Evolutionary conservation across 2,113 vertebrate species (phyloP).

Genomic region (Chionis minor): DNA sequence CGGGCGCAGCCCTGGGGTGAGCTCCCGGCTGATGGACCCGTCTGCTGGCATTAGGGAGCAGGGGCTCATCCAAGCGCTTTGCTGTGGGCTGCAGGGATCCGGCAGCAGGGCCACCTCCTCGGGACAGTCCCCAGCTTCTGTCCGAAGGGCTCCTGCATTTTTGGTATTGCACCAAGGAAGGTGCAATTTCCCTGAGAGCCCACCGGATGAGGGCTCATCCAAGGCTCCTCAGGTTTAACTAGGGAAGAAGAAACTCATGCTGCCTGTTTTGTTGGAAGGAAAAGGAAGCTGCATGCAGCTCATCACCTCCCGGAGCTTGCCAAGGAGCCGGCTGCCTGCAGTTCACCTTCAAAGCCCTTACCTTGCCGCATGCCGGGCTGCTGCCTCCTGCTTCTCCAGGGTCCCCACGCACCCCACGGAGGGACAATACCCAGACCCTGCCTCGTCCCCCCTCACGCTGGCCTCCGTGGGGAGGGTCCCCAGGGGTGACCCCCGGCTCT

Average conservation of each 20-base stretch:
- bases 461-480: neutral
- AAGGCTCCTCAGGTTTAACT: neutral
- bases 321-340: neutral
- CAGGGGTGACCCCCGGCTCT: neutral
- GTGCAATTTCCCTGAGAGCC: neutral
- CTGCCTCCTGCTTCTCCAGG: neutral
- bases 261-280: neutral
- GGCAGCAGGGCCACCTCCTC: neutral
- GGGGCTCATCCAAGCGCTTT: neutral
- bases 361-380: neutral
- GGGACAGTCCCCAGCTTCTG: neutral
- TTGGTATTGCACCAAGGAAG: neutral
- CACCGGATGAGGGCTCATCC: neutral
- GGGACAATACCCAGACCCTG: neutral
- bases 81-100: neutral
- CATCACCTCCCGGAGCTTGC: neutral
- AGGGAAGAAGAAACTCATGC: neutral
- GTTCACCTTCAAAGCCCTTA: conserved; percentile 42
- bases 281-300: neutral
- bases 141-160: fast-evolving
- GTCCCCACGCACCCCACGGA: neutral
- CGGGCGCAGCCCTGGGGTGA: neutral
- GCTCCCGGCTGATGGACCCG: neutral
- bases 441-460: fast-evolving
- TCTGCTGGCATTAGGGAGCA: neutral